Percentiles rank a stretch among this genome's conserved stretches.
These are phyloP conservation scores for Eubucco bourcierii DNA, from an alignment of 2,113 vertebrate species.

Conservation along the genomic window DNA sequence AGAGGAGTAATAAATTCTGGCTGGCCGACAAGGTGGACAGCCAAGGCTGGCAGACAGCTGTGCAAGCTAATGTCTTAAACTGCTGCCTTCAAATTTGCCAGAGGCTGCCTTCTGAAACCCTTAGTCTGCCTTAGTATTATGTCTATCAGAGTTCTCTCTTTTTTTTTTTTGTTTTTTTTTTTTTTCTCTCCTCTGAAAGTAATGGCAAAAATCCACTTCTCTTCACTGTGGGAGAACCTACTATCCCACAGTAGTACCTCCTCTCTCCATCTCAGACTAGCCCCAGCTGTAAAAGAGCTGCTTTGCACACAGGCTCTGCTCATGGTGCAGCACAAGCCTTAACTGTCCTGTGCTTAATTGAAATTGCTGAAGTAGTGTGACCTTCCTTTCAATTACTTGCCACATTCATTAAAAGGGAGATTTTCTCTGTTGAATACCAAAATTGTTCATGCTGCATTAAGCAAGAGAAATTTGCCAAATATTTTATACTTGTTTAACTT, in stretches of 20 bases:
- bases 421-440: not conserved
- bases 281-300: rapidly evolving
- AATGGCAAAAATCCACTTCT: not conserved
- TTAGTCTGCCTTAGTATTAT: not conserved
- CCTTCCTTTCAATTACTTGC: not conserved
- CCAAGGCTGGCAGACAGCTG: conserved; percentile 51
- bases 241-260: not conserved
- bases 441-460: conserved; percentile 27
- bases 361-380: not conserved
- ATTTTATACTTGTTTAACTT: conserved; percentile 34
- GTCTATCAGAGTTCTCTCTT: not conserved
- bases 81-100: not conserved
- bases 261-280: not conserved
- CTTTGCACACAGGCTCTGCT: rapidly evolving
- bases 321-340: not conserved
- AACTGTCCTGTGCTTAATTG: not conserved
- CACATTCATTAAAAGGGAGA: not conserved
- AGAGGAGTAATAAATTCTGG: conserved; percentile 45
- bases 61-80: conserved; percentile 47
- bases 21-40: not conserved
- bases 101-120: conserved; percentile 5
- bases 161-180: not conserved
- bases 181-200: not conserved
- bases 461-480: conserved; percentile 6
- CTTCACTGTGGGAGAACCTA: not conserved